Evolutionary conservation across 2,113 vertebrate species (phyloP).

Genomic region (Stercorarius parasiticus): DNA sequence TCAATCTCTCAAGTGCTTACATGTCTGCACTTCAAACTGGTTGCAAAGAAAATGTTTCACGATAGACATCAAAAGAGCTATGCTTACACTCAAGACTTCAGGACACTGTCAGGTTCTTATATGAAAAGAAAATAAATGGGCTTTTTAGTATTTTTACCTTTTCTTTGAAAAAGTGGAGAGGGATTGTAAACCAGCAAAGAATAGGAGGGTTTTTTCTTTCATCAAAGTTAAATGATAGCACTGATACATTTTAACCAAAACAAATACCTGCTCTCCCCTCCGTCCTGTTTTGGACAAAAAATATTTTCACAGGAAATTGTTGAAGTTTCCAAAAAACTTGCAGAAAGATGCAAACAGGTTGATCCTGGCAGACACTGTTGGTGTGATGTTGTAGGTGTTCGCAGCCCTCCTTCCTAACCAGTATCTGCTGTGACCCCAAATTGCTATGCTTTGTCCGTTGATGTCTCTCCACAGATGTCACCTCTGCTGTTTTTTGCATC

Average conservation of each 20-base stretch:
- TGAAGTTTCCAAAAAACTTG: neutral
- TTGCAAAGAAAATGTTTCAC: neutral
- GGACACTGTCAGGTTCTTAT: neutral
- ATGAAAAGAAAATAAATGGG: neutral
- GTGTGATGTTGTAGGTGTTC: neutral
- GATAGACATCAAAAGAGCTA: neutral
- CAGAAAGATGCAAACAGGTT: neutral
- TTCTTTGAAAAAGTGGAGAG: neutral
- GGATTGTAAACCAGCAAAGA: neutral
- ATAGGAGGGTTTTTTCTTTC: neutral
- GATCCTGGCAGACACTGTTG: neutral
- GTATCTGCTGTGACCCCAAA: neutral
- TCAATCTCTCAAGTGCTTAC: neutral
- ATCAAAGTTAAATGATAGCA: neutral
- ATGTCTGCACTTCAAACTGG: neutral
- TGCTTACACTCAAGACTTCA: neutral
- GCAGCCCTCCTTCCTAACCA: neutral
- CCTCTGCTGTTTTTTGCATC: neutral
- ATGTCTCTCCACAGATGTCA: neutral
- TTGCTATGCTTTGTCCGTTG: neutral
- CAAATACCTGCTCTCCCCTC: neutral
- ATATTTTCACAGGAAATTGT: neutral
- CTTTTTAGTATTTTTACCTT: neutral
- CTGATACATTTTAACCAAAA: neutral
- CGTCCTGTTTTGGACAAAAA: neutral